Evolutionary conservation across 2,113 vertebrate genomes (phyloP).

Genomic region (Pyxicephalus adspersus): DNA sequence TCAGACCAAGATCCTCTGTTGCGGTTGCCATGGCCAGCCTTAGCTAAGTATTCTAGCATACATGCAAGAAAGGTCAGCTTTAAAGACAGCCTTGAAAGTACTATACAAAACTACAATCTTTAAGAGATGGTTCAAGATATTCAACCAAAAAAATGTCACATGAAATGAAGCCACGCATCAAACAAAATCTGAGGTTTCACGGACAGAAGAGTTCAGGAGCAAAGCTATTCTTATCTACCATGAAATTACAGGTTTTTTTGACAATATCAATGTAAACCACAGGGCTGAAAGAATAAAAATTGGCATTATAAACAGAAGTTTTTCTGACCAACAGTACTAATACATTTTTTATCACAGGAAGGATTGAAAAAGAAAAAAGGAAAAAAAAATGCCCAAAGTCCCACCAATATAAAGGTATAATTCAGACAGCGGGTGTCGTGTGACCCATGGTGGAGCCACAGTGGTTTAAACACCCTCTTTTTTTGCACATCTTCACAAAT

Average conservation of each 20-base stretch:
- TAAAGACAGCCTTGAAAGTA: no score
- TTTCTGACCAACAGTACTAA: background rate
- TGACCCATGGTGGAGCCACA: no score
- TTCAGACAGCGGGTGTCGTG: no score
- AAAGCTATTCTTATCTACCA: background rate
- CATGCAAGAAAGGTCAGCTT: no score
- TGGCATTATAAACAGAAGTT: background rate
- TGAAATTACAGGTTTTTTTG: background rate
- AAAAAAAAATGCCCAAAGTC: background rate
- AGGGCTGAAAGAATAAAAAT: background rate
- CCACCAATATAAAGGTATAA: background rate
- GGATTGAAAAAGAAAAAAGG: background rate
- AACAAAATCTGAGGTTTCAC: background rate
- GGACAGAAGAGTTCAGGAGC: background rate
- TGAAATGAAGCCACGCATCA: background rate
- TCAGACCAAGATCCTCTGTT: no score
- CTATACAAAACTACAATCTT: no score
- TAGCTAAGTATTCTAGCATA: no score
- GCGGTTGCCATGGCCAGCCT: no score
- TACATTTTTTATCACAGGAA: background rate
- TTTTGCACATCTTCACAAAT: no score
- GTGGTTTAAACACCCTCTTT: no score
- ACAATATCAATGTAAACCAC: background rate
- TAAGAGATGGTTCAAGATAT: no score
- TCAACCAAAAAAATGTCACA: constrained; percentile 4